Conservation (phyloP, 23 tunicate genomes). For the Ciona savignyi region DNA sequence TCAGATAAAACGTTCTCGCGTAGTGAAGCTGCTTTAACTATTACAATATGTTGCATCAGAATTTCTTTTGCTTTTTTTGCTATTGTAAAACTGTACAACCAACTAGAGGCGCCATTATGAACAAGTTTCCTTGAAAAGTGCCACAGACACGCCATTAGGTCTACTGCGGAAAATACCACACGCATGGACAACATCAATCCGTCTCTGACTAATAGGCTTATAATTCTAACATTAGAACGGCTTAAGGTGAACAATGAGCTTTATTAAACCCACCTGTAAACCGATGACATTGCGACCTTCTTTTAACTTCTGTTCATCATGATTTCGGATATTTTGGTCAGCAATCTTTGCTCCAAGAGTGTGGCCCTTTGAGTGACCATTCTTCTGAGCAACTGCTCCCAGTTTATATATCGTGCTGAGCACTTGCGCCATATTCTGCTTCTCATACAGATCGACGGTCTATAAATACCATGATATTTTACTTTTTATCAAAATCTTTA, state of each 20-base stretch:
- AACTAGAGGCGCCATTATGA: too few species aligned
- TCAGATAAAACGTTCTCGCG: too few species aligned
- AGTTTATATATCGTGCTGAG: slow-evolving; percentile 35
- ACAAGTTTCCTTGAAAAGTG: too few species aligned
- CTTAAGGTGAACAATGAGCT: neutral
- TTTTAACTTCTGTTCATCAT: slow-evolving; percentile 43
- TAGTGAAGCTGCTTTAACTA: too few species aligned
- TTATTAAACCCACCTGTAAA: slow-evolving; percentile 42
- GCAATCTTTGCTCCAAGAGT: slow-evolving; percentile 62
- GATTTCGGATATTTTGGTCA: slow-evolving; percentile 33
- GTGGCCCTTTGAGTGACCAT: slow-evolving; percentile 36
- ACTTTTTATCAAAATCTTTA: neutral
- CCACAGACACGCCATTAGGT: too few species aligned
- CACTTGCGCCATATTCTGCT: slow-evolving; percentile 61
- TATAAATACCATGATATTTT: slow-evolving; percentile 3
- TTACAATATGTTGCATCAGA: too few species aligned
- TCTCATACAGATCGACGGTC: slow-evolving; percentile 85
- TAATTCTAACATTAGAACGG: too few species aligned
- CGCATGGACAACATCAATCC: too few species aligned
- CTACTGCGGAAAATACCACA: too few species aligned
- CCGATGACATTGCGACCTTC: slow-evolving; percentile 81
- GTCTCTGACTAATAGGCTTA: too few species aligned
- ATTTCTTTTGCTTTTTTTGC: too few species aligned
- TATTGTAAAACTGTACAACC: too few species aligned
- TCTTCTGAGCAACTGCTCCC: slow-evolving; percentile 23